Conservation (phyloP, 2,113 vertebrate species). For the Lathamus discolor region DNA sequence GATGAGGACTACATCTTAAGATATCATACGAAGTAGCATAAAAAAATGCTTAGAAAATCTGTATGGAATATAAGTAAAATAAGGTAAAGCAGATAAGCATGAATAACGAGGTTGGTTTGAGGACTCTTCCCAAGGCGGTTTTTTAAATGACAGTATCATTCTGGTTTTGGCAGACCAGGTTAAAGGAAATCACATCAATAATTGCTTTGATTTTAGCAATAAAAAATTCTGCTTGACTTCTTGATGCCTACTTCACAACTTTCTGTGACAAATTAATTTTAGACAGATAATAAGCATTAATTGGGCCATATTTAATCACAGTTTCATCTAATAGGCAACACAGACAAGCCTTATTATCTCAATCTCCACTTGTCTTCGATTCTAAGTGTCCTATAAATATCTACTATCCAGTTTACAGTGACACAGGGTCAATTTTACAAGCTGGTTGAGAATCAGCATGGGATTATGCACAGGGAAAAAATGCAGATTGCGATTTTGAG, state of each 20-base stretch:
- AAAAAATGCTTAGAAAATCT: neutral
- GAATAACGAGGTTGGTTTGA: neutral
- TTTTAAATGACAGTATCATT: neutral
- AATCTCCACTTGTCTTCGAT: neutral
- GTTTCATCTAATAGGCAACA: conserved; percentile 41
- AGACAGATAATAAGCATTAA: conserved; percentile 60
- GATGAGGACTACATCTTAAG: neutral
- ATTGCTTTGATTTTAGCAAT: conserved; percentile 16
- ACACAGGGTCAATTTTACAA: conserved; percentile 14
- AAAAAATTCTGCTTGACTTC: conserved; percentile 11
- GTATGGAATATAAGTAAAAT: neutral
- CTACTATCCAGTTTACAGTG: neutral
- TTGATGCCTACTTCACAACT: conserved; percentile 28
- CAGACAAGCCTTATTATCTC: conserved; percentile 33
- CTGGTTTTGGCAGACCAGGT: neutral
- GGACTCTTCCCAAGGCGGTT: neutral
- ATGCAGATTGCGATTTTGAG: neutral
- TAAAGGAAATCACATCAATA: neutral
- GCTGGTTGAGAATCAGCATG: neutral
- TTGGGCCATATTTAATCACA: conserved; percentile 42
- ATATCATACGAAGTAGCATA: neutral
- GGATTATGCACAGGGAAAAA: neutral
- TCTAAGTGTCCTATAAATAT: conserved; percentile 17
- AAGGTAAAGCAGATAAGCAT: neutral
- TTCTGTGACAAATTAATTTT: conserved; percentile 65